Conservation (phyloP, 1,140 invertebrate genomes). For the Lasaia peninsularis region DNA sequence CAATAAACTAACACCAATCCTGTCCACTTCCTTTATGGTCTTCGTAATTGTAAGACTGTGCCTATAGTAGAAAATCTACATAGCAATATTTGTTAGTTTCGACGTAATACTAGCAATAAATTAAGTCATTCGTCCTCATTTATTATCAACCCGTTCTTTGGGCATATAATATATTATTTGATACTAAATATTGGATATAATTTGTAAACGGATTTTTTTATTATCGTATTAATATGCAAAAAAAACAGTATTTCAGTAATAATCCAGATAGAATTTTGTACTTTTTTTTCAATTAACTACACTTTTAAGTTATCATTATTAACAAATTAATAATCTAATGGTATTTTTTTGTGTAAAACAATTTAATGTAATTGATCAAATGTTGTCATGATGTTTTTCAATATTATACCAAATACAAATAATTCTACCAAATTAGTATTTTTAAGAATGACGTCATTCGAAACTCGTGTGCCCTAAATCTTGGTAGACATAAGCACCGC, state of each 20-base stretch:
- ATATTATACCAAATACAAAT: not conserved
- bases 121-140: not conserved
- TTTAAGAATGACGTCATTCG: not conserved
- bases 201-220: not conserved
- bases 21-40: not conserved
- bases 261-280: too few relatives aligned
- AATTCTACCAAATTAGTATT: not conserved
- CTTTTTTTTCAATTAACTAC: too few relatives aligned
- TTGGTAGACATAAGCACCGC: not conserved
- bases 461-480: not conserved
- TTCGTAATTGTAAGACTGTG: conserved; percentile 1
- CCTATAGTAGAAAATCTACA: not conserved
- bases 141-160: not conserved
- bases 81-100: conserved; percentile 6
- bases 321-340: not conserved
- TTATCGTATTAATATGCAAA: not conserved
- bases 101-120: conserved; percentile 1
- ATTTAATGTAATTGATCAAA: not conserved
- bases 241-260: too few relatives aligned
- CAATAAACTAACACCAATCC: conserved; percentile 2
- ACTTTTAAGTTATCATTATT: too few relatives aligned
- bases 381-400: not conserved
- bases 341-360: not conserved
- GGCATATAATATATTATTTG: not conserved
- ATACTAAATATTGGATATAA: not conserved